These are phyloP conservation scores for Danio rerio DNA, from an alignment of 2,113 vertebrate genomes.

Conservation along the genomic window GRCz12tu NC_133177.1:42728001-42728500, in stretches of 20 bases:
- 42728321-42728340: constrained; percentile 29
- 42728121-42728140: constrained; percentile 40
- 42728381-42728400: constrained; percentile 19
- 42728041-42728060: background rate
- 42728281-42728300: constrained; percentile 58
- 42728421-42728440: constrained; percentile 10
- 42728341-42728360: constrained; percentile 38
- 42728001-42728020: constrained; percentile 3
- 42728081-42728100: constrained; percentile 30
- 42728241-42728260: constrained; percentile 17
- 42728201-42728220: background rate
- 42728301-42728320: constrained; percentile 48
- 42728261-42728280: background rate
- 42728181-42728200: constrained; percentile 34
- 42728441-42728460: constrained; percentile 22
- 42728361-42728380: constrained; percentile 32
- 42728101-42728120: constrained; percentile 34
- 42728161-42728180: constrained; percentile 21
- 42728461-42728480: background rate
- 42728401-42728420: background rate
- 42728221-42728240: constrained; percentile 28
- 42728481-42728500: background rate
- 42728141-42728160: constrained; percentile 33
- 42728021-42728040: background rate
- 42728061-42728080: background rate